phyloP scores from a whole-genome alignment of 2,113 vertebrate species.

The Microcebus griseorufus region DNA sequence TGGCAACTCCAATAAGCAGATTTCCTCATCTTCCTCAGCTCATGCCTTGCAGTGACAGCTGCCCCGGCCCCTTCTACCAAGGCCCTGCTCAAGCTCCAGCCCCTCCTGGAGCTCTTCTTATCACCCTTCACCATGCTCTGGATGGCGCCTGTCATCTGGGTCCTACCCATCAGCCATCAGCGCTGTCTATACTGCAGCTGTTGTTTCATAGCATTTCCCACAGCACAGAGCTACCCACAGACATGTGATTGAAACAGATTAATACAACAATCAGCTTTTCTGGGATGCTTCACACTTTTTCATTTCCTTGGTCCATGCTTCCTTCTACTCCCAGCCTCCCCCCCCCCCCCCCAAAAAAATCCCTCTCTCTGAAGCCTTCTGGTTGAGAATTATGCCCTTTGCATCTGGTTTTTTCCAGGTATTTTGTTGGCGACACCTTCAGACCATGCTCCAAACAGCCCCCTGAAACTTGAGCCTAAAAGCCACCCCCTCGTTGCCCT shows the following conservation, averaged over 20 bases:
- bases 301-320: neutral
- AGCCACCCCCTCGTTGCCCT: neutral
- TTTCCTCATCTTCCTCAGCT: neutral
- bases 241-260: neutral
- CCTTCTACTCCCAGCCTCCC: neutral
- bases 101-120: neutral
- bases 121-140: neutral
- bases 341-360: neutral
- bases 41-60: neutral
- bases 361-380: neutral
- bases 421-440: neutral
- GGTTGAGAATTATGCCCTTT: neutral
- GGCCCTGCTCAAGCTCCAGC: neutral
- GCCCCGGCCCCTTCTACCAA: neutral
- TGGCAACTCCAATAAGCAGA: neutral
- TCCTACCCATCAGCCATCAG: neutral
- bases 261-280: accelerated
- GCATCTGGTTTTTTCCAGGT: neutral
- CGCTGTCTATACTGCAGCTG: accelerated
- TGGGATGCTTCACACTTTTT: neutral
- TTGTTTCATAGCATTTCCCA: neutral
- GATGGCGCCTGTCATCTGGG: neutral
- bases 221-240: neutral
- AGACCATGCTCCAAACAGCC: neutral
- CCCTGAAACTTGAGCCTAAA: neutral